Conservation (phyloP, 2,888 invertebrate genomes). For the Charanyca ferruginea region DNA sequence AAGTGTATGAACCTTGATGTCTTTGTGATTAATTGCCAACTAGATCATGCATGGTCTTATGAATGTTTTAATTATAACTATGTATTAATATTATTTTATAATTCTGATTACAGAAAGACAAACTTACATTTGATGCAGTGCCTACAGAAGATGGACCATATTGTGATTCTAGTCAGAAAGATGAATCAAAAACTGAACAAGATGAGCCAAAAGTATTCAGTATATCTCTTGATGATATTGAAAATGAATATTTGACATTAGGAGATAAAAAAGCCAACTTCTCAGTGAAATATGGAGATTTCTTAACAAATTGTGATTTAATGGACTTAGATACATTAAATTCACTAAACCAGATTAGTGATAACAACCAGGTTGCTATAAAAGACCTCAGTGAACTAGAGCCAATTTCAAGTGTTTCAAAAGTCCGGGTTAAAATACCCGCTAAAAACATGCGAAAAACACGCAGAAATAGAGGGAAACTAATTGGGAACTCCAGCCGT, state of each 20-base stretch:
- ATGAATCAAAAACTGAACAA: constrained; percentile 45
- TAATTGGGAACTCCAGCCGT: constrained; percentile 1
- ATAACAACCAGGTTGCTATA: constrained; percentile 44
- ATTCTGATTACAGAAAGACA: constrained; percentile 84
- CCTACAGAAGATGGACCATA: constrained; percentile 89
- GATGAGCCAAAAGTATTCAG: constrained; percentile 67
- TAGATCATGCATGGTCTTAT: not conserved
- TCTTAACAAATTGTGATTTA: constrained; percentile 80
- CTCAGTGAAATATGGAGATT: constrained; percentile 84
- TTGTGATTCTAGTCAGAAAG: constrained; percentile 72
- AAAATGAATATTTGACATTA: constrained; percentile 77
- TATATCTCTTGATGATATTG: constrained; percentile 81
- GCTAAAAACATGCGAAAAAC: constrained; percentile 19
- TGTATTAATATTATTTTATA: not conserved
- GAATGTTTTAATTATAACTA: not conserved
- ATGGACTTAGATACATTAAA: constrained; percentile 65
- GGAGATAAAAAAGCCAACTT: constrained; percentile 81
- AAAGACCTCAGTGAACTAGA: not conserved
- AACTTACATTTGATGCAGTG: constrained; percentile 89
- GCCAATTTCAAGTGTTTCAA: not conserved
- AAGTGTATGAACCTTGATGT: not conserved
- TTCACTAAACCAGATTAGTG: constrained; percentile 48
- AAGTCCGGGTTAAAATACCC: constrained; percentile 12
- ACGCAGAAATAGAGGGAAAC: constrained; percentile 13
- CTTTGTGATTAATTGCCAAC: not conserved